Conservation (phyloP, 1,140 invertebrate species). For the Aphidius gifuensis region DNA sequence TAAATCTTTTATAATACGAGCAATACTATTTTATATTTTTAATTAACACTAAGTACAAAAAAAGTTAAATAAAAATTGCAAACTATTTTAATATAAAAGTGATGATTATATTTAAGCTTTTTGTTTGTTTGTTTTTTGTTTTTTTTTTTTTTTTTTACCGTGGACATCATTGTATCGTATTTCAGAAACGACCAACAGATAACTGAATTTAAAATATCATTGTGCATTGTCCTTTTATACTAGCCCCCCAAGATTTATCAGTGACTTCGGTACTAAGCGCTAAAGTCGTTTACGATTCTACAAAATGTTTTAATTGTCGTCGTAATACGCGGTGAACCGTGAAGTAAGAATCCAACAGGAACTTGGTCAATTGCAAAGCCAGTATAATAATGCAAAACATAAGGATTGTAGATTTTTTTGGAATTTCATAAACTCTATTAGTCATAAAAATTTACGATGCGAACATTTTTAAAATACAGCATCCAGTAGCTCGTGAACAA, state of each 20-base stretch:
- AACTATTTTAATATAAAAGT: not conserved
- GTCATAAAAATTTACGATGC: slow-evolving; percentile 14
- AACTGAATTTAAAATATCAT: slow-evolving; percentile 40
- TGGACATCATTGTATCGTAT: slow-evolving; percentile 37
- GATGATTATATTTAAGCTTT: not conserved
- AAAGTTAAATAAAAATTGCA: not conserved
- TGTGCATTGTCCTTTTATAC: slow-evolving; percentile 45
- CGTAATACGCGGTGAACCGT: slow-evolving; percentile 43
- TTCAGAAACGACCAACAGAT: slow-evolving; percentile 34
- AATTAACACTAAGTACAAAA: no score
- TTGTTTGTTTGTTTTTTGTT: not conserved
- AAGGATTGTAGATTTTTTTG: slow-evolving; percentile 16
- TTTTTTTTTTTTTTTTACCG: not conserved
- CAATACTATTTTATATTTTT: no score
- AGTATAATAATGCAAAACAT: not conserved
- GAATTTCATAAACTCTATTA: slow-evolving; percentile 15
- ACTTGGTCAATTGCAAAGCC: slow-evolving; percentile 9
- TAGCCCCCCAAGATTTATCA: slow-evolving; percentile 28
- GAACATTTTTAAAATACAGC: not conserved
- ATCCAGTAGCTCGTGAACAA: slow-evolving; percentile 19
- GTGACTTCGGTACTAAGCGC: slow-evolving; percentile 44
- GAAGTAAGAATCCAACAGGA: slow-evolving; percentile 17
- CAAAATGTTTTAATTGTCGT: slow-evolving; percentile 48
- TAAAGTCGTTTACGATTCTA: slow-evolving; percentile 43
- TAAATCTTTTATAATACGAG: no score